Percentiles rank a stretch among this genome's conserved stretches.
phyloP scores from a whole-genome alignment of 1,140 invertebrate species.

The Zaprionus gabonicus region DNA sequence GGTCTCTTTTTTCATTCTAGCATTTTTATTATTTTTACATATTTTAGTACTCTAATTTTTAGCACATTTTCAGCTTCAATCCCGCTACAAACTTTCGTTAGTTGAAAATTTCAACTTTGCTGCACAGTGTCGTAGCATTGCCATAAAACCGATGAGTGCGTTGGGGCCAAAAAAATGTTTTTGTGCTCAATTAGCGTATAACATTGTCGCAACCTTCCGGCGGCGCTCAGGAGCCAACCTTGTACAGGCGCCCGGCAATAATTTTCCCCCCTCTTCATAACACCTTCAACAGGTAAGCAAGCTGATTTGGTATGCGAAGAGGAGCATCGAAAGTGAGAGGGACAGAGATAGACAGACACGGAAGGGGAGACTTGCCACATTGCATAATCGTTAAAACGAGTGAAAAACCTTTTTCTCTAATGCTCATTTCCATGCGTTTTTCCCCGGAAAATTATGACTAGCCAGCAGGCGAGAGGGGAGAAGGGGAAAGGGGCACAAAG shows the following conservation, averaged over 20 bases:
- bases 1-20: too few relatives aligned
- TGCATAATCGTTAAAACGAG: constrained; percentile 51
- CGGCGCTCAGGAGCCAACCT: constrained; percentile 9
- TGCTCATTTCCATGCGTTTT: constrained; percentile 75
- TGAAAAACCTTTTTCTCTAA: constrained; percentile 58
- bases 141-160: constrained; percentile 49
- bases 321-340: neutral
- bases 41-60: too few relatives aligned
- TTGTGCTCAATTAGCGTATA: constrained; percentile 76
- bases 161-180: constrained; percentile 56
- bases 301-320: constrained; percentile 68
- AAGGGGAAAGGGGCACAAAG: constrained; percentile 18
- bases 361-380: constrained; percentile 14
- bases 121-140: constrained; percentile 52
- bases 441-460: constrained; percentile 66
- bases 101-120: constrained; percentile 8
- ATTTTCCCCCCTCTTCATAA: constrained; percentile 1
- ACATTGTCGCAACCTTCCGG: constrained; percentile 71
- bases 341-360: constrained; percentile 9
- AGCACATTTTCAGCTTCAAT: too few relatives aligned
- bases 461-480: constrained; percentile 3
- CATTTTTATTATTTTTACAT: too few relatives aligned
- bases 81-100: too few relatives aligned
- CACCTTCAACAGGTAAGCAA: constrained; percentile 72
- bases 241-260: constrained; percentile 2